Evolutionary conservation across 2,797 vertebrate species (phyloP).

Genomic region (Onychomys leucogaster): DNA sequence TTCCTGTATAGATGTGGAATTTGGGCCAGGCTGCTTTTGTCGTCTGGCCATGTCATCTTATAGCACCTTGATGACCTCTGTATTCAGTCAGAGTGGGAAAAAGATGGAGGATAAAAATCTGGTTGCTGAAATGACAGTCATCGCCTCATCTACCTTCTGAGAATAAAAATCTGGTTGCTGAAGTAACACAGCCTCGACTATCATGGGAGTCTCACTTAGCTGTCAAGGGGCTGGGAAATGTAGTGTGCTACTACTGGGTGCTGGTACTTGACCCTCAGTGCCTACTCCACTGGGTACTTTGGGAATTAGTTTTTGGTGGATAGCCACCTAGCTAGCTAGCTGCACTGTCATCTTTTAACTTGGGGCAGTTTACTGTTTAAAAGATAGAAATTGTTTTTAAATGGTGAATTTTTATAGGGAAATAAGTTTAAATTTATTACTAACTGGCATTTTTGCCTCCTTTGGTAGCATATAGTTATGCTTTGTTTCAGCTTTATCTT

Average conservation of each 20-base stretch:
- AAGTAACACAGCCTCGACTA: not conserved
- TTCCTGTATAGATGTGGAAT: not conserved
- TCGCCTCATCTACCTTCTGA: not conserved
- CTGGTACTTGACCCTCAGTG: not conserved
- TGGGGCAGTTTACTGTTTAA: not conserved
- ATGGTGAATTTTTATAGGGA: conserved; percentile 46
- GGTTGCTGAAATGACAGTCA: not conserved
- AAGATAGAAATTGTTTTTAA: conserved; percentile 48
- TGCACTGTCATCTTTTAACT: not conserved
- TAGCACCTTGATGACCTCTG: conserved; percentile 41
- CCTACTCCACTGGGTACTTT: not conserved
- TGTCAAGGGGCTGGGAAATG: not conserved
- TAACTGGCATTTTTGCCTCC: conserved; percentile 26
- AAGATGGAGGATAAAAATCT: conserved; percentile 16
- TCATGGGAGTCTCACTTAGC: not conserved
- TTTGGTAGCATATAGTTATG: conserved; percentile 30
- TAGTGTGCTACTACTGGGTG: not conserved
- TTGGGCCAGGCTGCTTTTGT: not conserved
- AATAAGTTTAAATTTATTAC: conserved; percentile 63
- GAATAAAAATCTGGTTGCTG: not conserved
- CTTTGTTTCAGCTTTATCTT: conserved; percentile 6
- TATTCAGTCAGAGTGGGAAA: not conserved
- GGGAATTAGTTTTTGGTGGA: not conserved
- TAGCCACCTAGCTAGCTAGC: not conserved
- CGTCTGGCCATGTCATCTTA: not conserved